Base-by-base conservation (phyloP, 2,797 vertebrate genomes). In the Ceryle rudis region DNA sequence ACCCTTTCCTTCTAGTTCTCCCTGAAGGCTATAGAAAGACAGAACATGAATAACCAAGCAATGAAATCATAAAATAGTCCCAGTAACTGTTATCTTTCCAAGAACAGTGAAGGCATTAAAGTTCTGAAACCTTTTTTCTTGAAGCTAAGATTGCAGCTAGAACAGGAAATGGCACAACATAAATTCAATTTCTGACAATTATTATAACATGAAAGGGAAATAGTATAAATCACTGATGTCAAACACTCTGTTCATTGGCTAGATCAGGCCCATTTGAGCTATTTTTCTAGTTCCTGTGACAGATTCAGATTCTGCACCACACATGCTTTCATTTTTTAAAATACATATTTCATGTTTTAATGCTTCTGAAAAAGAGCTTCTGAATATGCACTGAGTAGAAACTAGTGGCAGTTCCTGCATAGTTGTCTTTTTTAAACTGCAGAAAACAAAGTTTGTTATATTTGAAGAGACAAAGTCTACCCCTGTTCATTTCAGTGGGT, bases 141-240 rank as follows among this genome's bases (percentile, higher is more conserved):
- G 86, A 95, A 95, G 93, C 42, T 91, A 95, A 93, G 83, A 95
- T 87, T 94, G 90, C 92, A 95, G 92, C 89, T 97, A 91, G 81
- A 97, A 95, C 95, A 97, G 97, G 97, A 97, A 97, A 97, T 97
- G 92, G 90, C 95, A 97, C 86, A 93, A 97, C 97, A 95, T 97
- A 97, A 97, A 97, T 97, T 96, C 83, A 93, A 65, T 95, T 94
- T 6, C 6, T 97, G 97, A 96, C 97, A 97, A 97, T 96, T 97
- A 97, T 96, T 97, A 87, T 94, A 97, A 96, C 97, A 96, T 97
- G 95, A 97, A 97, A 97, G 97, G 89, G 92, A 97, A 97, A 96
- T 89, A 92, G 49, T 85, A 95, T 97, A 97, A 97, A 97, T 97
- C 95, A 97, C 78, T 89, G 86, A 67, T 97, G 96, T 95, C 93